Base-by-base conservation (phyloP, 2,797 vertebrate genomes). In the Microctenopoma steveboyesi region DNA sequence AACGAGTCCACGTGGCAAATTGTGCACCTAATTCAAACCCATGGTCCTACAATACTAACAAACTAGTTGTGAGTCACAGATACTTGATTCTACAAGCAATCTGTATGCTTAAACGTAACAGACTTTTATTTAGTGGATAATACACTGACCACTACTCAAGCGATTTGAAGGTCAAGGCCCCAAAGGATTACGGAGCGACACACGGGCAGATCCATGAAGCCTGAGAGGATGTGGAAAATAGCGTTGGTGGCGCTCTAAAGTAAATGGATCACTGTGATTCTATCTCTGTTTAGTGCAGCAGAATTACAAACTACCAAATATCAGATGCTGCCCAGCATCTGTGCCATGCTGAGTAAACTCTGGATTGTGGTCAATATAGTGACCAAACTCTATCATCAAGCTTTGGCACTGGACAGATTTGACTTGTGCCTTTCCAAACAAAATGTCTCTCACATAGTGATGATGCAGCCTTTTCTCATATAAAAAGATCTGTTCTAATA, bases 151-250 rank as follows among this genome's bases (percentile, higher is more conserved):
- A 76, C 70, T 39, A 61, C 53, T 78, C 51, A 47, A 59, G 50
- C 22, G 82, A 90, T 88, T 86, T 81, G 60, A 78, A 85, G 82
- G 79, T 88, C 83, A 76, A 70, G 83, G 55, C 81, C 70, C 54
- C 0, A 13, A 14, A 61, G 82, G 90, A 92, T 92, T 90, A 91
- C 40, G 59, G 74, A 64, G 81, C 18, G 45, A 64, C 78, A 72
- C 78, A 88, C 65, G 33, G 64, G 58, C 35, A 60, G 79, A 90
- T 84, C 80, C 80, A 76, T 9, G 58, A 60, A 65, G 79, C 78
- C 51, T 50, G 45, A 76, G 52, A 60, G 66, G 52, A 51, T 66
- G 63, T 18, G 49, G 70, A 22, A 58, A 70, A 54, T 40, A 27
- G 60, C 5, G 28, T 56, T 65, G 49, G 78, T 61, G 14, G 78